These are phyloP conservation scores for Cheilosia pagana DNA, from an alignment of 2,888 invertebrate genomes.

Conservation along the genomic window DNA sequence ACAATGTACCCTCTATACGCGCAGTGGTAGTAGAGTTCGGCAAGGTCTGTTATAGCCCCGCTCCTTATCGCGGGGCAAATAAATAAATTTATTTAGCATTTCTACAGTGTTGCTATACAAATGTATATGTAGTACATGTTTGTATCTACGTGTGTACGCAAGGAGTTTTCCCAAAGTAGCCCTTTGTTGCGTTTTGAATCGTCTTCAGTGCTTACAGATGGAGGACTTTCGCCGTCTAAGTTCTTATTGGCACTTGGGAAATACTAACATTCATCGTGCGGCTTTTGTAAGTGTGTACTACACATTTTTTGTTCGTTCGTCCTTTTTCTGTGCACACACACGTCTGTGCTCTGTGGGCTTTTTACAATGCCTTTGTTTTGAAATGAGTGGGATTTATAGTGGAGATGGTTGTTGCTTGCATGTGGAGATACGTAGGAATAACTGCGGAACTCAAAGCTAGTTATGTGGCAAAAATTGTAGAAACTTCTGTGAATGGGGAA, in stretches of 20 bases:
- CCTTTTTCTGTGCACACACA: neutral
- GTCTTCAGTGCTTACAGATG: conserved; percentile 58
- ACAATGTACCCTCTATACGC: conserved; percentile 15
- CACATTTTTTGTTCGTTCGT: neutral
- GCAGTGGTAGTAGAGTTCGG: conserved; percentile 11
- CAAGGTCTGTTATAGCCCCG: conserved; percentile 32
- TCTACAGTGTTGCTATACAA: conserved; percentile 3
- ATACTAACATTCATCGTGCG: conserved; percentile 66
- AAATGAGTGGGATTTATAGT: conserved; percentile 37
- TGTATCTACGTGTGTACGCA: neutral
- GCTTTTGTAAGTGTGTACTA: conserved; percentile 41
- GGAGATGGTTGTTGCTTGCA: conserved; percentile 19
- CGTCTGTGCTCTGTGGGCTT: conserved; percentile 39
- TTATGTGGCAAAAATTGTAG: conserved; percentile 9
- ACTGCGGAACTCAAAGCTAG: conserved; percentile 23
- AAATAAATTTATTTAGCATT: conserved; percentile 69
- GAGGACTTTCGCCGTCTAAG: conserved; percentile 49
- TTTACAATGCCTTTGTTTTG: conserved; percentile 67
- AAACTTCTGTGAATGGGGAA: neutral
- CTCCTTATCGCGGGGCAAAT: conserved; percentile 53
- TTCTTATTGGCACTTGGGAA: conserved; percentile 71
- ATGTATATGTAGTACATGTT: neutral
- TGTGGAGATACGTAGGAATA: conserved; percentile 25
- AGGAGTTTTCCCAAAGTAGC: conserved; percentile 72
- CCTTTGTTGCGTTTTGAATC: conserved; percentile 71